Base-by-base conservation (phyloP, 1,140 invertebrate genomes). In the Plectrocnemia conspersa region DNA sequence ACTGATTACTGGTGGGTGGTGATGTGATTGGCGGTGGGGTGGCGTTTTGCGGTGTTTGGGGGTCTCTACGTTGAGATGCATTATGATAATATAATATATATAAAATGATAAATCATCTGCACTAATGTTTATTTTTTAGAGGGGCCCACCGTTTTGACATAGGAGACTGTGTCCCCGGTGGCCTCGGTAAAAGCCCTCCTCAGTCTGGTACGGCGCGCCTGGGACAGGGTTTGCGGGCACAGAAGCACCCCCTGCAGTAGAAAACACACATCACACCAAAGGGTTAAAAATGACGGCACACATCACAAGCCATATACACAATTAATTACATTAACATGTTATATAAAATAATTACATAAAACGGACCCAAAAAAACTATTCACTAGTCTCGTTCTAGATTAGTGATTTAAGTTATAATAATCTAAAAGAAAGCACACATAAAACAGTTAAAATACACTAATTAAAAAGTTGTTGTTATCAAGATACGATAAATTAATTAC, bases 111-210 rank as follows among this genome's bases (percentile, higher is more conserved):
- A 35, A 38, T 38, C 10, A 16, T 38, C 35, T 7, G 35, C 35
- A 38, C 35, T 38, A 38, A 38, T 7, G 11, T 38, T 23, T 44
- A 23, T 44, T 47, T 47, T 24, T 24, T 15, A 23, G 15, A 23
- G n/a, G 33, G 65, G 65, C 71, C 80, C 83, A 89, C 88, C 86
- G 86, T 87, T 85, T 86, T 88, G 76, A 86, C 86, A 82, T 87
- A 85, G 79, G 80, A 84, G 75, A 90, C 83, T 67, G 86, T 88
- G 76, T 91, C 88, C 74, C 85, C 84, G 65, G 87, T 89, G 66
- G 88, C 87, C 75, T 91, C 88, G 70, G 89, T 91, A 76, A 89
- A 86, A 65, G 88, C 88, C 67, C 89, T 81, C 70, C 88, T 82
- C 70, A 91, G 82, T 67, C 84, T 80, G 66, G 85, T 80, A 64